Percentiles rank a stretch among this genome's conserved stretches.
phyloP scores from a whole-genome alignment of 2,888 invertebrate genomes.

The Nemotelus nigrinus region DNA sequence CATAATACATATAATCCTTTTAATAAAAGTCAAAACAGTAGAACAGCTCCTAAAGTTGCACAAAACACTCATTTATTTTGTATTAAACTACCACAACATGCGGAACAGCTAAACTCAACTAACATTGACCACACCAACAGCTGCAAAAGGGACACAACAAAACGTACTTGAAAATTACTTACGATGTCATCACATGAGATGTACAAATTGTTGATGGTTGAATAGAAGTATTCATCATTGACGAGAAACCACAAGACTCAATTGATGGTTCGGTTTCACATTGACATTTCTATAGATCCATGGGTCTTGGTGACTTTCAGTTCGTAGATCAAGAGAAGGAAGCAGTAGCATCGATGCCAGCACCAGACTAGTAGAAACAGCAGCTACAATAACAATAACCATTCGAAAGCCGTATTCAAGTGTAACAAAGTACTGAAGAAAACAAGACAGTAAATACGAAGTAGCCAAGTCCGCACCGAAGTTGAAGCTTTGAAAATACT shows the following conservation, averaged over 20 bases:
- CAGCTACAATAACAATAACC: no score
- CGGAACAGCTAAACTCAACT: no score
- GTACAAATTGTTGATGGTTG: conserved; percentile 52
- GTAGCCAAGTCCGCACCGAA: neutral
- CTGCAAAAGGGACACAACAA: no score
- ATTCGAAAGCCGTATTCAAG: no score
- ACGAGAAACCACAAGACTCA: conserved; percentile 45
- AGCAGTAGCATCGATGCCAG: neutral
- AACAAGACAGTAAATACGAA: neutral
- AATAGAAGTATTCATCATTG: conserved; percentile 52
- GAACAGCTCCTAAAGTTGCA: no score
- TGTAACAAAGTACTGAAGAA: neutral
- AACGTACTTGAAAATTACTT: conserved; percentile 49
- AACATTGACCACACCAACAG: no score
- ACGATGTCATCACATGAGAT: conserved; percentile 48
- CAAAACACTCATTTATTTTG: no score
- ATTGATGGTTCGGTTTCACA: conserved; percentile 47
- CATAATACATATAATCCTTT: no score
- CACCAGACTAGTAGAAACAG: neutral
- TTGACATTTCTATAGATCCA: conserved; percentile 49
- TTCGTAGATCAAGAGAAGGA: neutral
- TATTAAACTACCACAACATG: no score
- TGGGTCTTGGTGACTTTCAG: conserved; percentile 24
- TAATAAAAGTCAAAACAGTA: no score
- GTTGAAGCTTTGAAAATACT: neutral